A percentile compares a stretch with the other conserved stretches of the same genome.
phyloP scores from a whole-genome alignment of 2,888 invertebrate species.

The Alentia gelatinosa region DNA sequence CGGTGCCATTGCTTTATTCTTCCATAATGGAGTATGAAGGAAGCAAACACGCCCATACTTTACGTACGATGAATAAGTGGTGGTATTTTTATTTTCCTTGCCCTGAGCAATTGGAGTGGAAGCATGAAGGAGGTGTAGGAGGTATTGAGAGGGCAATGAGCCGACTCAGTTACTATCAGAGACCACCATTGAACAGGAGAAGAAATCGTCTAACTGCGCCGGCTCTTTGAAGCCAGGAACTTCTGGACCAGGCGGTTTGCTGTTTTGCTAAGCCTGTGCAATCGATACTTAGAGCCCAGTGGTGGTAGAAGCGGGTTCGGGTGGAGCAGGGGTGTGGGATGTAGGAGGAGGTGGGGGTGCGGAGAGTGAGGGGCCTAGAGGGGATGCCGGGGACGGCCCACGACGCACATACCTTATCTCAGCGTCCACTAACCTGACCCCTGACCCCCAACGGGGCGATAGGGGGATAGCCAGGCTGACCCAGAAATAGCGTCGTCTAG shows the following conservation, averaged over 20 bases:
- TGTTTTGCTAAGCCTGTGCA: slow-evolving; percentile 19
- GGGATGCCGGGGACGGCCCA: neutral
- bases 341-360: neutral
- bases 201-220: too few species aligned
- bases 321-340: neutral
- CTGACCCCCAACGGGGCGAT: neutral
- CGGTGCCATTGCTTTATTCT: too few species aligned
- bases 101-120: too few species aligned
- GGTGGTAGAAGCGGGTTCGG: neutral
- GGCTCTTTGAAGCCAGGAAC: slow-evolving; percentile 12
- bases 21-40: too few species aligned
- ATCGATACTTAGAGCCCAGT: slow-evolving; percentile 9
- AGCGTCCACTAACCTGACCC: slow-evolving; percentile 28
- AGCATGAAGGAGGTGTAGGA: too few species aligned
- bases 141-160: too few species aligned
- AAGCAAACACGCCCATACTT: too few species aligned
- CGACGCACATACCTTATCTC: slow-evolving; percentile 2
- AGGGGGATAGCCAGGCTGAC: neutral
- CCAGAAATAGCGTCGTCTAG: slow-evolving; percentile 18
- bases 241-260: neutral
- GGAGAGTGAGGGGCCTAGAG: neutral
- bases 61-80: too few species aligned
- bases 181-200: too few species aligned
- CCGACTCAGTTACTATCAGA: too few species aligned
- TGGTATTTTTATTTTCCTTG: too few species aligned